Evolutionary conservation across 1,140 invertebrate species (phyloP).

Genomic region (Drosophila sturtevanti): DNA sequence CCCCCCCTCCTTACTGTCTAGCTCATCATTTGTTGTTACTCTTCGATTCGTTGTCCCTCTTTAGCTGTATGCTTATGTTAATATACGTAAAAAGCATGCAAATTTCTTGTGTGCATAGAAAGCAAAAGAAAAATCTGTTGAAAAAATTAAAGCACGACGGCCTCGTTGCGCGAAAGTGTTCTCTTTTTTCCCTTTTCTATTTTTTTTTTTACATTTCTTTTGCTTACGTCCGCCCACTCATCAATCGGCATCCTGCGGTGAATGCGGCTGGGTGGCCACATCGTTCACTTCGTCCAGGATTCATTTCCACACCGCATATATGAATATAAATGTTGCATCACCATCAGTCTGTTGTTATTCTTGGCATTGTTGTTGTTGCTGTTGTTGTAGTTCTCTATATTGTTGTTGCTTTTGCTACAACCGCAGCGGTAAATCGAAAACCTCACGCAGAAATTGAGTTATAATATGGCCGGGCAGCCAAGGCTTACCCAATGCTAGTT

Average conservation of each 20-base stretch:
- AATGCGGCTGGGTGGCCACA: constrained; percentile 40
- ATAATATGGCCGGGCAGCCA: constrained; percentile 54
- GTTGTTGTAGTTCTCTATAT: too few relatives aligned
- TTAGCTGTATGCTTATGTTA: constrained; percentile 64
- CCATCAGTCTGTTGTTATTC: constrained; percentile 19
- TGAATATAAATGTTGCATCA: constrained; percentile 75
- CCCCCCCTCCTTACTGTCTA: not conserved
- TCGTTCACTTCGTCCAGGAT: constrained; percentile 39
- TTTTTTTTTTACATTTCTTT: not conserved
- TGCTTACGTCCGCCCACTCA: constrained; percentile 6
- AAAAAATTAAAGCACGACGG: constrained; percentile 38
- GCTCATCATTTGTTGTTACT: too few relatives aligned
- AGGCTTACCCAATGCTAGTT: not conserved
- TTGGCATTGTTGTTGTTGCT: constrained; percentile 30
- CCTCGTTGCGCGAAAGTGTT: too few relatives aligned
- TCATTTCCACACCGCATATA: constrained; percentile 77
- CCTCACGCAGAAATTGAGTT: constrained; percentile 74
- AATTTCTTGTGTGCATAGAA: constrained; percentile 39
- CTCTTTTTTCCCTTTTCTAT: too few relatives aligned
- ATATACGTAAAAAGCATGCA: constrained; percentile 76
- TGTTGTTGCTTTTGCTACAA: constrained; percentile 23
- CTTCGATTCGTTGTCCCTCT: constrained; percentile 5
- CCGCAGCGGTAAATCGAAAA: constrained; percentile 40
- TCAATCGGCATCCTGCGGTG: constrained; percentile 62
- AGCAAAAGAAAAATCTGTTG: constrained; percentile 38